Conservation (phyloP, 2,888 invertebrate species). For the Phaonia tiefii region DNA sequence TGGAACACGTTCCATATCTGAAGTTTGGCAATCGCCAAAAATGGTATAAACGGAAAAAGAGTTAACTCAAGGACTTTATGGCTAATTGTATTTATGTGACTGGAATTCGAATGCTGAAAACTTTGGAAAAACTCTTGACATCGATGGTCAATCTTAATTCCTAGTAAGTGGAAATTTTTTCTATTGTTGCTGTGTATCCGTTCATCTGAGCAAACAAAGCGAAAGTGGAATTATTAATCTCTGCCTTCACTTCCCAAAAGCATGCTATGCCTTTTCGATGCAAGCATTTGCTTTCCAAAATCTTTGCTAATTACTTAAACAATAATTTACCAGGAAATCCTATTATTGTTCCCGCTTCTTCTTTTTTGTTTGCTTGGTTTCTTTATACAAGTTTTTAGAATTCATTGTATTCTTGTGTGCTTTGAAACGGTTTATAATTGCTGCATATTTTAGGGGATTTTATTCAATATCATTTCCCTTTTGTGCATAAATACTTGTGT, state of each 20-base stretch:
- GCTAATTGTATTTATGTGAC: slow-evolving; percentile 78
- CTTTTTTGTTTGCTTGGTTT: too few species aligned
- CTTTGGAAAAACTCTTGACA: slow-evolving; percentile 43
- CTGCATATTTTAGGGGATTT: too few species aligned
- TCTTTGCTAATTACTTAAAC: slow-evolving; percentile 27
- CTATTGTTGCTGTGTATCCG: too few species aligned
- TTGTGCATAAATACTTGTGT: too few species aligned
- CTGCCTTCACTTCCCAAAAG: neutral
- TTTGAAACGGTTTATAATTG: too few species aligned
- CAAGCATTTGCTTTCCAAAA: neutral
- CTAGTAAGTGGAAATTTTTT: too few species aligned
- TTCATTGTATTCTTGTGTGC: too few species aligned
- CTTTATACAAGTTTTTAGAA: too few species aligned
- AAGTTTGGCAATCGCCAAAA: slow-evolving; percentile 46
- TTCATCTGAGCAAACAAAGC: too few species aligned
- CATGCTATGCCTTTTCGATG: slow-evolving; percentile 6
- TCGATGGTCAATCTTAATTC: neutral
- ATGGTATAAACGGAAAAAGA: slow-evolving; percentile 57
- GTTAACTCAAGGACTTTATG: slow-evolving; percentile 73
- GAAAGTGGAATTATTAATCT: neutral
- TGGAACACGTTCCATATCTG: slow-evolving; percentile 45
- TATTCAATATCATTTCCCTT: too few species aligned
- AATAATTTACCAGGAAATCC: slow-evolving; percentile 4
- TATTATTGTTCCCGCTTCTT: neutral
- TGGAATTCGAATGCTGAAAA: slow-evolving; percentile 70